Evolutionary conservation across 2,113 vertebrate genomes (phyloP).

Genomic region (Siniperca chuatsi): DNA sequence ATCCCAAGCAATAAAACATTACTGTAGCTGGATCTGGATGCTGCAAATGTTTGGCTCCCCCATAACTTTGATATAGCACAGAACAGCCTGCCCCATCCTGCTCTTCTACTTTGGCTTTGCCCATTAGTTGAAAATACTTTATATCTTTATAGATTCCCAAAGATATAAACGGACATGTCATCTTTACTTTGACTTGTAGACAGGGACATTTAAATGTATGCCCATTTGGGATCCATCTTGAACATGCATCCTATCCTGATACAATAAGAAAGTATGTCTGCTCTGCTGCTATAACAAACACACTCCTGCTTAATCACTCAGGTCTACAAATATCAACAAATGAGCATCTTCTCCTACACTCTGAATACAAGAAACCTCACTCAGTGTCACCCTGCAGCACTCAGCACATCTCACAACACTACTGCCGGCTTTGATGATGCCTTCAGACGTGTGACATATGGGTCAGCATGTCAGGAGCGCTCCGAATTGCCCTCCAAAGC

Average conservation of each 20-base stretch:
- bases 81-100: neutral
- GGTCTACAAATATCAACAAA: slow-evolving; percentile 2
- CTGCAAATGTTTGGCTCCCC: slow-evolving; percentile 43
- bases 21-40: slow-evolving; percentile 39
- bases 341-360: neutral
- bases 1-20: slow-evolving; percentile 57
- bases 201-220: neutral
- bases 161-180: neutral
- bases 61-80: slow-evolving; percentile 41
- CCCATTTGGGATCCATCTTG: neutral
- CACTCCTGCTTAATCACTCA: neutral
- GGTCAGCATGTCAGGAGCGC: slow-evolving; percentile 61
- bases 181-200: neutral
- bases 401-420: slow-evolving; percentile 31
- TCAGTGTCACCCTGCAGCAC: slow-evolving; percentile 5
- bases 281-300: slow-evolving; percentile 7
- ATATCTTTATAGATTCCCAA: neutral
- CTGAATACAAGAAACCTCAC: neutral
- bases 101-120: neutral
- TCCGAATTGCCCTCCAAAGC: slow-evolving; percentile 50
- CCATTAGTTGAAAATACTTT: slow-evolving; percentile 1
- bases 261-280: neutral
- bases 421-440: slow-evolving; percentile 19
- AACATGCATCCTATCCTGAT: neutral
- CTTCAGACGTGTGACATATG: slow-evolving; percentile 47